These are phyloP conservation scores for Microcebus jonahi DNA, from an alignment of 2,113 vertebrate genomes.

Conservation along the genomic window DNA sequence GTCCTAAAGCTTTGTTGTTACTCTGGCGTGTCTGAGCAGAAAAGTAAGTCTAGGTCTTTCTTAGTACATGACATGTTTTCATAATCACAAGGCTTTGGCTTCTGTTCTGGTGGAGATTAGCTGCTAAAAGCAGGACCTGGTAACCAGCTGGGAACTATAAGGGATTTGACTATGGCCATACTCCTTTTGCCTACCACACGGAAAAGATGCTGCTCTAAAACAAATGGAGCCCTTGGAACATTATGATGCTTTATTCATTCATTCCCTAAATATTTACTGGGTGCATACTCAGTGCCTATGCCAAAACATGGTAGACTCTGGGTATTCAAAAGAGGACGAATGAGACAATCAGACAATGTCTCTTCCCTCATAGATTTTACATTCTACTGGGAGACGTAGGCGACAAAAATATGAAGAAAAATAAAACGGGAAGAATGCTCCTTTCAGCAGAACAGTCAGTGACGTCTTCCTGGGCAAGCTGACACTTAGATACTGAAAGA, in stretches of 20 bases:
- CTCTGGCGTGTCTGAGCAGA: not conserved
- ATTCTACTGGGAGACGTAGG: not conserved
- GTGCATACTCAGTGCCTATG: not conserved
- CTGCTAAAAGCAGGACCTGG: not conserved
- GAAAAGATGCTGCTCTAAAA: not conserved
- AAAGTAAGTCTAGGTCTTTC: slow-evolving; percentile 23
- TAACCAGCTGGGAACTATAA: not conserved
- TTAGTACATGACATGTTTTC: not conserved
- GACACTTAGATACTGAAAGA: not conserved
- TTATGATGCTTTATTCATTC: not conserved
- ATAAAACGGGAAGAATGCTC: not conserved
- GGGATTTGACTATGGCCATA: not conserved
- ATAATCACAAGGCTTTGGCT: slow-evolving; percentile 29
- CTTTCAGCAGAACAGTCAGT: not conserved
- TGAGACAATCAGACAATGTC: not conserved
- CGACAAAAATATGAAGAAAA: not conserved
- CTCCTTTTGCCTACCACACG: not conserved
- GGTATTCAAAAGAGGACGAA: not conserved
- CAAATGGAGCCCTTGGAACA: not conserved
- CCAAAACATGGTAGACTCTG: not conserved
- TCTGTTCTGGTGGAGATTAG: slow-evolving; percentile 16
- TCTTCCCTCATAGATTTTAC: not conserved
- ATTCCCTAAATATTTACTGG: not conserved
- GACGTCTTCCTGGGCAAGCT: not conserved
- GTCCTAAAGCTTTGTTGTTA: not conserved